Evolutionary conservation across 2,888 invertebrate genomes (phyloP), one percentile per base, ranked within the genome.

Genomic region (Labia minor): DNA sequence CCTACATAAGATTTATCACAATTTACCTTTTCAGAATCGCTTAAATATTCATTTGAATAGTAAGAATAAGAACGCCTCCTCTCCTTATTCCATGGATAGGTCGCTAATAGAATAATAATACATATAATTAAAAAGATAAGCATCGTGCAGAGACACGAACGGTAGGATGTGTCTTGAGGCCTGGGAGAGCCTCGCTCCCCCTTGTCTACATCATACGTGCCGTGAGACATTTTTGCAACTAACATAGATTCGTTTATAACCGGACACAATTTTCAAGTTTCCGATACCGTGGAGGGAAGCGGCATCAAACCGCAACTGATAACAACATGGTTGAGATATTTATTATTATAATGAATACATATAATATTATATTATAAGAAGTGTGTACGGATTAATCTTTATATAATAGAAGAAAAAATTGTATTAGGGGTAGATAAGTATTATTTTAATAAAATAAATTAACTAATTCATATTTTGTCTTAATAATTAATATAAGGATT

Each of bases 41-140:
- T 6, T 33, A 8, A 8, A 33, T 33, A 6, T 11, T 33, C 6
- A 33, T 33, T 33, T 8, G 33, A 33, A 6, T 6, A 33, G 11
- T 33, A 6, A 8, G 33, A 33, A 33, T 8, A 6, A 11, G 11
- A 33, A 33, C 33, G 6, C 6, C 33, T 11, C 6, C 33, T 33
- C 11, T 33, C 11, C 6, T 33, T 26, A 1, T 33, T 63, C 66
- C 66, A 66, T 1, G 66, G 66, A 19, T 37, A 63, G 61, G 63
- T 61, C 11, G 63, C 66, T 18, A 66, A 26, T 21, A 66, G 16
- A 18, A 66, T 61, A 10, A 65, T 37, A 20, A 65, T 19, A 20
- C 65, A 65, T 33, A 65, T 62, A 37, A 63, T 37, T 20, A 63
- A 21, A 64, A 66, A 63, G 18, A 66, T 66, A 63, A 66, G 20